These are phyloP conservation scores for Pediacus dermestoides DNA, from an alignment of 2,888 invertebrate species.

Conservation along the genomic window DNA sequence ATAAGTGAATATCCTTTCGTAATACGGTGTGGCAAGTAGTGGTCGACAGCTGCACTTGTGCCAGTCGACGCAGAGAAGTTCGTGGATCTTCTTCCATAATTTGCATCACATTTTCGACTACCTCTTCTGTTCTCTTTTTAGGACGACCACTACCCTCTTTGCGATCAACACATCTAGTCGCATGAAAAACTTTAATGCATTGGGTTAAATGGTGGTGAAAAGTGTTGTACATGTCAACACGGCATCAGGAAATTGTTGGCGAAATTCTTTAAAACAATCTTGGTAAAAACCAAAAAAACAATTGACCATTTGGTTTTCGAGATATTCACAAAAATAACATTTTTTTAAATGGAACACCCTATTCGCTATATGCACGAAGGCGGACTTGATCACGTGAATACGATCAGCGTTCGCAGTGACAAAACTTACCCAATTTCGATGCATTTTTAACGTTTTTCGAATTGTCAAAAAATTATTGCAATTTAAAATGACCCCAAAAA, in stretches of 20 bases:
- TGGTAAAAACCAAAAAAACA: too few relatives aligned
- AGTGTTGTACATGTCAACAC: conserved; percentile 1
- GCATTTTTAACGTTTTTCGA: not conserved
- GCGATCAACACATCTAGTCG: conserved; percentile 1
- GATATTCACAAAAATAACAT: too few relatives aligned
- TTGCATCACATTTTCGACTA: conserved; percentile 3
- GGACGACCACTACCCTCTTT: conserved; percentile 6
- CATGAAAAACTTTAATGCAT: conserved; percentile 5
- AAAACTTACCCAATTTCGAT: not conserved
- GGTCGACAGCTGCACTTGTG: conserved; percentile 4
- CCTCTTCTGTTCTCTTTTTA: conserved; percentile 5
- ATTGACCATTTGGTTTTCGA: too few relatives aligned
- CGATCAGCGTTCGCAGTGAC: conserved; percentile 2
- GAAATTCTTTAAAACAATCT: too few relatives aligned
- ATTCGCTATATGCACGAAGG: too few relatives aligned
- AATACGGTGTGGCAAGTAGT: conserved; percentile 2
- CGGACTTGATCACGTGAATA: not conserved
- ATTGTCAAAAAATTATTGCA: not conserved
- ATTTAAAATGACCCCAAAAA: conserved; percentile 1
- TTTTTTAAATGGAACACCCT: too few relatives aligned
- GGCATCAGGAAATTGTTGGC: too few relatives aligned
- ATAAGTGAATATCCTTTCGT: conserved; percentile 6
- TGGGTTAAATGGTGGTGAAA: conserved; percentile 1
- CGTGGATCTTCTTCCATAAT: conserved; percentile 4
- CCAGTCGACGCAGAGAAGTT: not conserved